Evolutionary conservation across 1,140 invertebrate genomes (phyloP), one percentile per base, ranked within the genome.

Genomic region (Eufriesea mexicana): DNA sequence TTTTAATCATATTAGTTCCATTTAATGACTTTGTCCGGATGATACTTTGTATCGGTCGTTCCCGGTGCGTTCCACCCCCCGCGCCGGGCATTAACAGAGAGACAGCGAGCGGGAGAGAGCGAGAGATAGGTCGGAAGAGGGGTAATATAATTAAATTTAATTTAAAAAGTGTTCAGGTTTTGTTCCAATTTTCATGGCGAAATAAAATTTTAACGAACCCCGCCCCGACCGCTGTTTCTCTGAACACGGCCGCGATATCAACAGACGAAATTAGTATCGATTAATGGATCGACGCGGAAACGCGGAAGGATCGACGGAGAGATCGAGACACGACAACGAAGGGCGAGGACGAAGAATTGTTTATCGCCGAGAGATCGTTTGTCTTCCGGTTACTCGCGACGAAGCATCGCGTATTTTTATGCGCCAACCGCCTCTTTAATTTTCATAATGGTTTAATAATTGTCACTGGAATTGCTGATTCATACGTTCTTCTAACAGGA

Each of bases 1-100:
- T 88, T 81, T 84, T 75, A 81, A 89, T 88, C 76, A 77, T 85
- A 61, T 79, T 84, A 80, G 66, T 84, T 83, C 79, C 75, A 47
- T 83, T 78, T 70, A 83, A 83, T 83, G 74, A 83, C 75, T 83
- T 83, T 78, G 66, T 77, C 55, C 57, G 74, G 47, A 70, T 78
- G 54, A 68, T 83, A 83, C 66, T 70, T 83, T 62, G 35, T 76
- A 83, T 83, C 66, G 75, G 75, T 9, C 71, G 71, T 42, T 35
- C 57, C 12, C 10, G n/a, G 54, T 61, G 20, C 28, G 12, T 61
- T 55, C 35, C 23, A 16, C 49, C 4, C 35, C 28, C 54, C 18
- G 18, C n/a, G 18, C 5, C 28, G 35, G 55, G 51, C 57, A 78
- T 83, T 78, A 83, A 71, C 55, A 78, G 49, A 47, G 18, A 55